A percentile compares a stretch with the other conserved stretches of the same genome.
phyloP scores from a whole-genome alignment of 2,888 invertebrate genomes.

The Nipponacmea schrenckii region DNA sequence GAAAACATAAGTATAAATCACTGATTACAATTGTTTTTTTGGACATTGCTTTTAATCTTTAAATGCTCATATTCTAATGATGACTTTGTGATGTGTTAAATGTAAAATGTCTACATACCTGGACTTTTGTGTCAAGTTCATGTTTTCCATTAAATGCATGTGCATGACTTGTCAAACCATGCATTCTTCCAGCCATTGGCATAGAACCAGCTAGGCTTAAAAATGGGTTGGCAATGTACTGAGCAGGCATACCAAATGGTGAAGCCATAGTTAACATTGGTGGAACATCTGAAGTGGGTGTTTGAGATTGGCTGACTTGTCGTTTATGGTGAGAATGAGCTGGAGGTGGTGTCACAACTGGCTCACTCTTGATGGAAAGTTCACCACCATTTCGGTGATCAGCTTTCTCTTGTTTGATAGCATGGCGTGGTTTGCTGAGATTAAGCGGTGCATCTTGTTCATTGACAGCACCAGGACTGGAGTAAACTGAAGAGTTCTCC shows the following conservation, averaged over 20 bases:
- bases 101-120: too few species aligned
- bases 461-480: constrained; percentile 19
- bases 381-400: constrained; percentile 19
- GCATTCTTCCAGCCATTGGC: constrained; percentile 44
- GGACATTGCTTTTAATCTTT: too few species aligned
- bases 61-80: too few species aligned
- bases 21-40: too few species aligned
- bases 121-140: neutral
- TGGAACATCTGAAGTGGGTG: constrained; percentile 30
- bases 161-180: constrained; percentile 44
- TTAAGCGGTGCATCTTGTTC: constrained; percentile 83
- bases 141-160: constrained; percentile 52
- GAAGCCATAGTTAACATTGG: constrained; percentile 39
- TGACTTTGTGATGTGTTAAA: too few species aligned
- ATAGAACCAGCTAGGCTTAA: constrained; percentile 45
- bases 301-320: constrained; percentile 17
- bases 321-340: constrained; percentile 55
- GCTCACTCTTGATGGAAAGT: constrained; percentile 29
- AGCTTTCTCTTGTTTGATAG: constrained; percentile 30
- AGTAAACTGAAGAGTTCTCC: constrained; percentile 17
- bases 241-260: constrained; percentile 53
- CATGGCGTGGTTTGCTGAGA: constrained; percentile 83
- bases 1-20: too few species aligned
- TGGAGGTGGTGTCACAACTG: constrained; percentile 52
- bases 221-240: constrained; percentile 52